Conservation (phyloP, 2,797 vertebrate genomes). For the Linurgus olivaceus region DNA sequence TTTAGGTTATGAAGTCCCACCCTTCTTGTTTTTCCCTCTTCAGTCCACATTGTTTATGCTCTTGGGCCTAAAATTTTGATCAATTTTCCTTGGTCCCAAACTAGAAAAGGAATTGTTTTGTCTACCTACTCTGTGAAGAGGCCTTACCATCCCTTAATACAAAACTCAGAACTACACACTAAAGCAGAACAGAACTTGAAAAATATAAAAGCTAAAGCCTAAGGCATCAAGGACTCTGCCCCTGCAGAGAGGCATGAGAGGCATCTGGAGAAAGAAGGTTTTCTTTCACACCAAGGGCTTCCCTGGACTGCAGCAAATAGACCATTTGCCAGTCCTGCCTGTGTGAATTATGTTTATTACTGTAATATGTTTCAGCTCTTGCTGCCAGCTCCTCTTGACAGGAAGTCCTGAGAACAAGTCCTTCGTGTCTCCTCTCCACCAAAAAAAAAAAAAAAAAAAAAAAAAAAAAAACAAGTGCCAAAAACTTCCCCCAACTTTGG, state of each 20-base stretch:
- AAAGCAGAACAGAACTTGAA: neutral
- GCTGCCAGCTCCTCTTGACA: neutral
- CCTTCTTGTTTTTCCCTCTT: neutral
- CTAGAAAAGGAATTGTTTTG: neutral
- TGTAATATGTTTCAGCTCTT: neutral
- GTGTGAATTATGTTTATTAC: neutral
- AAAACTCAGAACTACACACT: neutral
- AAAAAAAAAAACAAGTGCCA: neutral
- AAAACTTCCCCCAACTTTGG: neutral
- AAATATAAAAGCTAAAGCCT: neutral
- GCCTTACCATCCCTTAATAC: neutral
- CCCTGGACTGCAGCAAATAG: neutral
- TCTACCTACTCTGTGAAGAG: neutral
- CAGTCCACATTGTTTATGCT: neutral
- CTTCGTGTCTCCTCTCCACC: neutral
- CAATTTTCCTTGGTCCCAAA: neutral
- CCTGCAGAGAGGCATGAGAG: fast-evolving
- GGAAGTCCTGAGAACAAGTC: neutral
- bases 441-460: neutral
- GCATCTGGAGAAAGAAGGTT: neutral
- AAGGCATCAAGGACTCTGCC: neutral
- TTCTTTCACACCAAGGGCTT: neutral
- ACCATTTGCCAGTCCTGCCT: neutral
- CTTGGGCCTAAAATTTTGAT: neutral
- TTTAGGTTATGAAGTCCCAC: neutral